A percentile compares a stretch with the other conserved stretches of the same genome.
Evolutionary conservation across 64 coral and sea anemone genomes (phyloP).

Genomic region (Acropora yongei): DNA sequence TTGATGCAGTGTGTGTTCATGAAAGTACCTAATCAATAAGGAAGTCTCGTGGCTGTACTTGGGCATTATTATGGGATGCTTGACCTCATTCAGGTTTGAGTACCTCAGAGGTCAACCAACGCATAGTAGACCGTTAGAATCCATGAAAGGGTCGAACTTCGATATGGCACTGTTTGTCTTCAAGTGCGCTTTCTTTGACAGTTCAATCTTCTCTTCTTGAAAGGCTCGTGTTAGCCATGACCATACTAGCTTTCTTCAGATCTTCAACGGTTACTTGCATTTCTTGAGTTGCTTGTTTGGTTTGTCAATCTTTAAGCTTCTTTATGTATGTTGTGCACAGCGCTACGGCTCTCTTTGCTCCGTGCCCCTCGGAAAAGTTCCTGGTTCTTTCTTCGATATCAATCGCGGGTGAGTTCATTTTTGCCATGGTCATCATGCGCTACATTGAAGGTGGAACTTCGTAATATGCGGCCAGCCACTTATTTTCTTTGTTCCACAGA

Average conservation of each 20-base stretch:
- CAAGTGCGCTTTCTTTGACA: background rate
- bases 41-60: background rate
- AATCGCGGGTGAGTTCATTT: too few species aligned
- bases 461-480: too few species aligned
- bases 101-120: slow-evolving; percentile 2
- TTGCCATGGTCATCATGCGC: too few species aligned
- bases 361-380: too few species aligned
- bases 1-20: slow-evolving; percentile 25
- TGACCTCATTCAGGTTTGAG: slow-evolving; percentile 2
- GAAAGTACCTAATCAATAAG: slow-evolving; percentile 17
- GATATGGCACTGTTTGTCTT: background rate
- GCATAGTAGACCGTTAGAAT: background rate
- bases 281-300: background rate
- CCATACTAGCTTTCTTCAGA: background rate
- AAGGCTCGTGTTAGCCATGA: slow-evolving; percentile 1
- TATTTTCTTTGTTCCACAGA: too few species aligned
- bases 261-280: background rate
- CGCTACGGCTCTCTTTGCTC: too few species aligned
- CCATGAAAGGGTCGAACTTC: background rate
- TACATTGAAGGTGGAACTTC: too few species aligned
- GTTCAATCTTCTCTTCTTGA: background rate
- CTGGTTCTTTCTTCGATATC: too few species aligned
- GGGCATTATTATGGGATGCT: background rate
- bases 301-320: background rate
- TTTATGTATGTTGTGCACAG: background rate